Conservation (phyloP, 2,888 invertebrate species). For the Aspidiotus rigidus region DNA sequence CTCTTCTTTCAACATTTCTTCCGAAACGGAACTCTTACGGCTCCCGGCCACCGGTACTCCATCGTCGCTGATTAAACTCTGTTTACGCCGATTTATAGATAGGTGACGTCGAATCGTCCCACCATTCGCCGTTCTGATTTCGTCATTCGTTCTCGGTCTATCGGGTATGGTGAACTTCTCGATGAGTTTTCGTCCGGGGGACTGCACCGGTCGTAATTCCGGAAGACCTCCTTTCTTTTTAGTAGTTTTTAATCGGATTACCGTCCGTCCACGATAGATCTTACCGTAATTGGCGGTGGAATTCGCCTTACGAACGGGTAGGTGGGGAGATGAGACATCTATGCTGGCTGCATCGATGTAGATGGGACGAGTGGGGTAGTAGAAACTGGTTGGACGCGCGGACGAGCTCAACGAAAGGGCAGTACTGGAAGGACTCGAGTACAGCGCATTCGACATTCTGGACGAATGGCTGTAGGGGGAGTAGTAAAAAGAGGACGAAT, state of each 20-base stretch:
- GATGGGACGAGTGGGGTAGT: constrained; percentile 52
- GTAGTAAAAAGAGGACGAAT: constrained; percentile 35
- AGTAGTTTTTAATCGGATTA: constrained; percentile 62
- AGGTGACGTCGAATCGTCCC: constrained; percentile 38
- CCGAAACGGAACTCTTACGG: constrained; percentile 39
- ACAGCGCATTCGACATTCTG: constrained; percentile 22
- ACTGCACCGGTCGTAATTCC: constrained; percentile 48
- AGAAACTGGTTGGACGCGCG: constrained; percentile 15
- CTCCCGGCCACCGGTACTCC: constrained; percentile 42
- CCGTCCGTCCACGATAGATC: constrained; percentile 62
- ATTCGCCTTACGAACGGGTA: constrained; percentile 17
- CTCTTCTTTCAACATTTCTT: constrained; percentile 40
- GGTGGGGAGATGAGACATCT: constrained; percentile 51
- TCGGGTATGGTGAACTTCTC: constrained; percentile 65
- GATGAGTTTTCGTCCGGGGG: constrained; percentile 62
- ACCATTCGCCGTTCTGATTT: constrained; percentile 37
- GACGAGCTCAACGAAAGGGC: constrained; percentile 11
- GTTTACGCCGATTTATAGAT: constrained; percentile 36
- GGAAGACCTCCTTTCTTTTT: constrained; percentile 44
- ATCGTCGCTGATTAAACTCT: constrained; percentile 29
- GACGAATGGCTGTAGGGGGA: constrained; percentile 28
- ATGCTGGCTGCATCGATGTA: constrained; percentile 77
- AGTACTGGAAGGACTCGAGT: constrained; percentile 11
- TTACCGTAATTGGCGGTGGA: constrained; percentile 15
- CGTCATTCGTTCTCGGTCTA: constrained; percentile 39